Conservation (phyloP, 2,888 invertebrate species). For the Brenthis daphne region DNA sequence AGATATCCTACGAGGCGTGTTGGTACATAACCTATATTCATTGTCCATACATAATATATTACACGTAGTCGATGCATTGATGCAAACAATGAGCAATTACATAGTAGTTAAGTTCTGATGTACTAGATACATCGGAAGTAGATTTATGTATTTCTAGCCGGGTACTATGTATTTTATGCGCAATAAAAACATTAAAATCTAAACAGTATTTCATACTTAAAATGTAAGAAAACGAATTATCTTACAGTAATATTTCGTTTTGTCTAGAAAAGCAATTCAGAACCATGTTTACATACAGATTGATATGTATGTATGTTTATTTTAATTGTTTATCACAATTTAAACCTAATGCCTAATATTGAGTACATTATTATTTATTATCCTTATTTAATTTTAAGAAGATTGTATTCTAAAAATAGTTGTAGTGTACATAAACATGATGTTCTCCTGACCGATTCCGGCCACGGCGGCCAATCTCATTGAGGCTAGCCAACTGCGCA, state of each 20-base stretch:
- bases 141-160: constrained; percentile 46
- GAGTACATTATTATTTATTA: too few relatives aligned
- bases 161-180: constrained; percentile 4
- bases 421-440: too few relatives aligned
- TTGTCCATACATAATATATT: not conserved
- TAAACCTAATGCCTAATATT: too few relatives aligned
- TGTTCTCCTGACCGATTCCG: too few relatives aligned
- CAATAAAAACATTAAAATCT: constrained; percentile 10
- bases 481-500: too few relatives aligned
- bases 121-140: constrained; percentile 14
- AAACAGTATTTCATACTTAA: not conserved
- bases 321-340: too few relatives aligned
- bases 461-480: too few relatives aligned
- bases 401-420: too few relatives aligned
- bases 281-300: too few relatives aligned
- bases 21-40: constrained; percentile 4
- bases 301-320: too few relatives aligned
- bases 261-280: too few relatives aligned
- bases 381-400: too few relatives aligned
- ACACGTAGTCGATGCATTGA: constrained; percentile 10
- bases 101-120: constrained; percentile 18
- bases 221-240: not conserved
- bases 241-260: not conserved
- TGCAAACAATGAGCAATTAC: constrained; percentile 25
- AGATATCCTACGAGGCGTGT: constrained; percentile 5